These are phyloP conservation scores for Entomobrya proxima DNA, from an alignment of 2,888 invertebrate species.

Conservation along the genomic window DNA sequence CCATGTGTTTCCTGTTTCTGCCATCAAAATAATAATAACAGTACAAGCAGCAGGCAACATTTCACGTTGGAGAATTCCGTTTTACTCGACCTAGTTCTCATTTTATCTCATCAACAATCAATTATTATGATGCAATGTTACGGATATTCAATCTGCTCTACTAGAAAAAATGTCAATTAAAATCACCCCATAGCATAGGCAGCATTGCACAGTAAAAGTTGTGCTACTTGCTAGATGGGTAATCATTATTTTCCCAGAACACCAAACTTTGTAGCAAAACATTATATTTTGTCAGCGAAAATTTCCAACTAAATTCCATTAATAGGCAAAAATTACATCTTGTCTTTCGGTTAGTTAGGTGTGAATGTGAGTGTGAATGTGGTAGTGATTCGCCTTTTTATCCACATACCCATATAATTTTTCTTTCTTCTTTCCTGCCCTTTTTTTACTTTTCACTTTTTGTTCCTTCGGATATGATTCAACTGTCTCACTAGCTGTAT, in stretches of 20 bases:
- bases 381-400: slow-evolving; percentile 40
- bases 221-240: not conserved
- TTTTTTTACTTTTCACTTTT: slow-evolving; percentile 30
- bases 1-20: not conserved
- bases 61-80: not conserved
- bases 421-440: not conserved
- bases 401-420: not conserved
- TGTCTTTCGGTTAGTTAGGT: not conserved
- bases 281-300: not conserved
- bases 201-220: not conserved
- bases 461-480: not conserved
- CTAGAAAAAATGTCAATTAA: not conserved
- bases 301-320: not conserved
- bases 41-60: not conserved
- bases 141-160: slow-evolving; percentile 38
- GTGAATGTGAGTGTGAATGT: slow-evolving; percentile 65
- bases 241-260: not conserved
- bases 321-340: not conserved
- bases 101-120: not conserved
- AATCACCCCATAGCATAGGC: not conserved
- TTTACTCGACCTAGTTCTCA: not conserved
- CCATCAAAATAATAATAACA: slow-evolving; percentile 6
- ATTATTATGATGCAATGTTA: slow-evolving; percentile 45
- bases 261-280: not conserved
- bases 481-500: not conserved